These are phyloP conservation scores for Phoxinus dragarum DNA, from an alignment of 2,797 vertebrate species.

Conservation along the genomic window DNA sequence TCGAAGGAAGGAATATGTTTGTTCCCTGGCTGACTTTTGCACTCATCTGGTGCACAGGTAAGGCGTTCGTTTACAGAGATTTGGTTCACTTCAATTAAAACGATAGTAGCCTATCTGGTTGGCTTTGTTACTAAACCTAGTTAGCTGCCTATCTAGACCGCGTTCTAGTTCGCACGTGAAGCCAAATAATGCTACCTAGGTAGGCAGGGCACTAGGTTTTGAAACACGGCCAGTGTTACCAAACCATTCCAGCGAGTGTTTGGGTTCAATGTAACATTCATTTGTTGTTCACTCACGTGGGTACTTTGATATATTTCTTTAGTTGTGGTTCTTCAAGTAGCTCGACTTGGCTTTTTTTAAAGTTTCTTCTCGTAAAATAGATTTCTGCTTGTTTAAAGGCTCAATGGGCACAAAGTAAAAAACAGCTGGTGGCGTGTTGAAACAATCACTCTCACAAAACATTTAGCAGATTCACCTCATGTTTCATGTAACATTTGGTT, in stretches of 20 bases:
- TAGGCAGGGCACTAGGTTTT: neutral
- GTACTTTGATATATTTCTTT: neutral
- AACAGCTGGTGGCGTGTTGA: constrained; percentile 7
- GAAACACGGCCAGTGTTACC: neutral
- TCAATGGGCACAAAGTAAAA: neutral
- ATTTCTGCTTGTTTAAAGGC: neutral
- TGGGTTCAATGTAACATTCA: neutral
- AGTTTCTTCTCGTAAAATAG: too few relatives aligned
- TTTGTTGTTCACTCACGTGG: neutral
- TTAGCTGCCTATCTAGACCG: neutral
- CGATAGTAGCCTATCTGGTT: neutral
- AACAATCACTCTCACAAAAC: neutral
- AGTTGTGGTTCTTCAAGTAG: neutral
- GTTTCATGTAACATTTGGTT: neutral
- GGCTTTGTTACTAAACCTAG: neutral
- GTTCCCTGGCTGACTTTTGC: constrained; percentile 94
- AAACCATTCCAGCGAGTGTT: neutral
- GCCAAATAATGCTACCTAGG: neutral
- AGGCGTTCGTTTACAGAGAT: constrained; percentile 55
- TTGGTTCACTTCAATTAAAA: constrained; percentile 3
- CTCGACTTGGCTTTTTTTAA: neutral
- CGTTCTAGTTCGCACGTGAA: neutral
- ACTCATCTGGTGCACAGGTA: constrained; percentile 95
- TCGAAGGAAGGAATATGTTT: constrained; percentile 88
- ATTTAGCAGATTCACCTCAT: neutral